Evolutionary conservation across 2,797 vertebrate species (phyloP), one percentile per base, ranked within the genome.

Genomic region (Pristis pectinata): DNA sequence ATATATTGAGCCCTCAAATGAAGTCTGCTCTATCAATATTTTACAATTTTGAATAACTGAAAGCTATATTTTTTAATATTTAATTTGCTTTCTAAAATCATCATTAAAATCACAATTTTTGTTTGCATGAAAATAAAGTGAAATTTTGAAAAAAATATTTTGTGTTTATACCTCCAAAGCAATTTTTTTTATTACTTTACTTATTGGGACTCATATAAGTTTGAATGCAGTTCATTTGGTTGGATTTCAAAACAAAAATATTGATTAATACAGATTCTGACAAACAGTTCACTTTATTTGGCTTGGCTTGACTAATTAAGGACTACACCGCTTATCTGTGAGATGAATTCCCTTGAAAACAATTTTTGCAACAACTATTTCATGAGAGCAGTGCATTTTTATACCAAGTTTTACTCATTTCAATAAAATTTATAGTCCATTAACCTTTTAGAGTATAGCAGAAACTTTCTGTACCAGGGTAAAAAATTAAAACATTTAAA

Each of bases 321-420:
- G 27, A n/a, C 44, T 94, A 53, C 70, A 94, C 6, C 8, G 70
- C 70, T 93, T 93, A 93, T 64, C 37, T 49, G 67, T 72, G 92
- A 93, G 92, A 53, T 72, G 67, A 94, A 44, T n/a, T 94, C 30
- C 70, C 13, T 76, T 94, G 44, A 76, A 94, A 94, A 94, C 44
- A 94, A 74, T 76, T 70, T 74, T 94, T 94, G 13, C 4, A 94
- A 94, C 49, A 74, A 94, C 70, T 76, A 94, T 53, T 94, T 94
- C 72, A 53, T 94, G 64, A 94, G 87, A 67, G 1, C 30, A 94
- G 44, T 76, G 41, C 34, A 94, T 94, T 94, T 94, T 76, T 94
- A 24, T 76, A 92, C 24, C 44, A 94, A 94, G 24, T 72, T 72
- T 94, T 76, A 76, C 70, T n/a, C 67, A 74, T 76, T 93, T 93